A percentile compares a stretch with the other conserved stretches of the same genome.
Evolutionary conservation across 2,113 vertebrate species (phyloP).

Genomic region (Ascaphus truei): DNA sequence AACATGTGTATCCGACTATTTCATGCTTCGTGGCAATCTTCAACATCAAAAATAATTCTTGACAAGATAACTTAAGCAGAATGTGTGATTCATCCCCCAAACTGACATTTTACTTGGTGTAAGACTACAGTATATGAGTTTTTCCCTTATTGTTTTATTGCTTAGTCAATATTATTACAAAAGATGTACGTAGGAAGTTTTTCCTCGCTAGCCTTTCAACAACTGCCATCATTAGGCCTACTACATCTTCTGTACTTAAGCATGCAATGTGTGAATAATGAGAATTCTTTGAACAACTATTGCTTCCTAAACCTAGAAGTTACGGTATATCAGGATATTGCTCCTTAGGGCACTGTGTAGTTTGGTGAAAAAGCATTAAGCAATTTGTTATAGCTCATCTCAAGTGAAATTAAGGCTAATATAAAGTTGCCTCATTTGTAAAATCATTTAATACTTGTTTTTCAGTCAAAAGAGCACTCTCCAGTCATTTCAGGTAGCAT

Average conservation of each 20-base stretch:
- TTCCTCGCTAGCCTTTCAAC: background rate
- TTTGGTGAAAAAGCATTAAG: background rate
- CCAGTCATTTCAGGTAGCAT: too few relatives aligned
- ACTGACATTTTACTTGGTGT: background rate
- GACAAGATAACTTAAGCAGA: background rate
- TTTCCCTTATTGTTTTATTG: background rate
- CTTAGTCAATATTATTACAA: background rate
- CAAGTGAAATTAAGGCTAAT: background rate
- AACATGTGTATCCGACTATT: background rate
- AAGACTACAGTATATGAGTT: background rate
- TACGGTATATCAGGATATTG: too few relatives aligned
- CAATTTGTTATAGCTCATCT: background rate
- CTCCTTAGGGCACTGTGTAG: background rate
- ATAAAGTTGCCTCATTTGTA: background rate
- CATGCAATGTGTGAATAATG: background rate
- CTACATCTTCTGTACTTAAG: too few relatives aligned
- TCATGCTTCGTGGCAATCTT: background rate
- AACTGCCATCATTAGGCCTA: background rate
- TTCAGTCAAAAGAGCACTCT: too few relatives aligned
- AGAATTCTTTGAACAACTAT: too few relatives aligned
- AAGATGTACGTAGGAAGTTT: background rate
- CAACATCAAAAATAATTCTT: background rate
- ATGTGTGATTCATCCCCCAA: background rate
- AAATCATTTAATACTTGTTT: background rate
- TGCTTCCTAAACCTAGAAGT: too few relatives aligned